Base-by-base conservation (phyloP, 2,113 vertebrate genomes). In the Podiceps cristatus region DNA sequence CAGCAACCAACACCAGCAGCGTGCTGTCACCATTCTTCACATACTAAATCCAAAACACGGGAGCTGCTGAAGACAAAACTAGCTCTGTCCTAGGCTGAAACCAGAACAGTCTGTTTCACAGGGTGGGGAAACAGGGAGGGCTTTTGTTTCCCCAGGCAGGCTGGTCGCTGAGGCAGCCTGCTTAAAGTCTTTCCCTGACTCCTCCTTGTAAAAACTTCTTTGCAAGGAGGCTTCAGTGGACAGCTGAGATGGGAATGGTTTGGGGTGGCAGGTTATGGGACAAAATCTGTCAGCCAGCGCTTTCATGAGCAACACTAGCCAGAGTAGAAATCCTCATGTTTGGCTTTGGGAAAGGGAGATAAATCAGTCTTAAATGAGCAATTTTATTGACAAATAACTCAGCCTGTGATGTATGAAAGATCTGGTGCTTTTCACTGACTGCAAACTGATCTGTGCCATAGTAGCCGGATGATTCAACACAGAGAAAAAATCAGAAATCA, bases 331-430 rank as follows among this genome's bases (percentile, higher is more conserved):
- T 52, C 13, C 49, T 67, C 8, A 15, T 13, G 22, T 74, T 13
- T 60, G 49, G 8, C 7, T 24, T 8, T 27, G 4, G 6, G 35
- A 73, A 79, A 58, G 59, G 24, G 14, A 56, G 45, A 76, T 29
- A 79, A 77, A 53, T 67, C 27, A 49, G 52, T 82, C 44, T 82
- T 62, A 86, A 95, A 69, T 73, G 59, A 77, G 37, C 18, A 69
- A 11, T 71, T 95, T 71, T 93, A 67, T 74, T 93, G 85, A 87
- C 60, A 91, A 87, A 62, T 87, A 85, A n/a, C 14, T 90, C 31
- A 58, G 10, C 55, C 47, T 84, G 29, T 67, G 64, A 53, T 11
- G 23, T 33, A 40, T 55, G 49, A 88, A 91, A 85, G 35, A 49
- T 72, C 15, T 56, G 9, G 35, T 90, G 33, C 52, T 75, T 91